phyloP scores from a whole-genome alignment of 2,797 vertebrate genomes.

The Micrastur ruficollis region DNA sequence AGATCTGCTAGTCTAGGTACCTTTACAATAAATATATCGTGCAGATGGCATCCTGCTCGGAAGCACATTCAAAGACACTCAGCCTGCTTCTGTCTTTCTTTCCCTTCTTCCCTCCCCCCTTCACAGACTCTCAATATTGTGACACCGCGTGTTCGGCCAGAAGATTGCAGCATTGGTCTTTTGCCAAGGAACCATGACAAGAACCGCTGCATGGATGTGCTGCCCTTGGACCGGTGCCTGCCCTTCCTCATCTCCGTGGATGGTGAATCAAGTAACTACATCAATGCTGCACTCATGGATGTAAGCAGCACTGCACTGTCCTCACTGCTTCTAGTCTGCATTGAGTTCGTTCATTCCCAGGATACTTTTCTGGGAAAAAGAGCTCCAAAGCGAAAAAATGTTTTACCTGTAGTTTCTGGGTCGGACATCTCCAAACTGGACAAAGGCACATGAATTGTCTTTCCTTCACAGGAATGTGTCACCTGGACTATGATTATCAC shows the following conservation, averaged over 20 bases:
- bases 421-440: not conserved
- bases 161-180: slow-evolving; percentile 96
- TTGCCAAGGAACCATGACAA: slow-evolving; percentile 95
- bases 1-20: not conserved
- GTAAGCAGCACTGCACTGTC: slow-evolving; percentile 73
- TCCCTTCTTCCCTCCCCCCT: not conserved
- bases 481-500: not conserved
- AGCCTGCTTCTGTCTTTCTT: not conserved
- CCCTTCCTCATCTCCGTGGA: slow-evolving; percentile 97
- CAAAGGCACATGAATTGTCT: not conserved
- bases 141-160: slow-evolving; percentile 90
- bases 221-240: slow-evolving; percentile 92
- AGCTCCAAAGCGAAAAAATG: not conserved
- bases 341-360: rapidly evolving
- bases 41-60: not conserved
- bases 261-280: slow-evolving; percentile 96
- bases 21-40: rapidly evolving
- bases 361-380: not conserved
- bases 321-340: not conserved
- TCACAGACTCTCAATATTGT: slow-evolving; percentile 93
- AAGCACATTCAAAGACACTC: not conserved
- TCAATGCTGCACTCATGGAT: slow-evolving; percentile 96
- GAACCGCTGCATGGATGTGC: slow-evolving; percentile 94
- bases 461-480: too few relatives aligned
- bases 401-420: not conserved